Base-by-base conservation (phyloP, 2,113 vertebrate species). In the Gnathonemus longibarbis region DNA sequence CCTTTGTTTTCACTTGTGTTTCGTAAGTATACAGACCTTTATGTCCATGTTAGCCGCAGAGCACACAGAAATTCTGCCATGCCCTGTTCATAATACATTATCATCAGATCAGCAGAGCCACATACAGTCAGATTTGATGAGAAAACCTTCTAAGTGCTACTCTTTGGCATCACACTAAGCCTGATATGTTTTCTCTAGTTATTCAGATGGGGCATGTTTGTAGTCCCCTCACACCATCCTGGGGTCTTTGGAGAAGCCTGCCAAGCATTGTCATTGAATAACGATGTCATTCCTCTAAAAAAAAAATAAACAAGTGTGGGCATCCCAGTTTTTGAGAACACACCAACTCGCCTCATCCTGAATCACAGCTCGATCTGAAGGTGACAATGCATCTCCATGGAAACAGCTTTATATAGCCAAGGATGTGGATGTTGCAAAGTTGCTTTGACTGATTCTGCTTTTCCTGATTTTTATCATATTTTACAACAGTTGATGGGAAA, bases 321-420 rank as follows among this genome's bases (percentile, higher is more conserved):
- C 77, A 56, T 89, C 48, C 45, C 91, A 66, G 35, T 31, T 89
- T 93, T 91, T 88, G 84, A 80, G 84, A 91, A 88, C 77, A 84
- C 45, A 89, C 92, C 91, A 91, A 80, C 91, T 88, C 52, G 85
- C 91, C 89, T 91, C 74, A 70, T 74, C 85, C 91, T 92, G 90
- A 91, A 92, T 93, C 90, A 91, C 49, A 89, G 31, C 27, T 31
- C 74, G 31, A 49, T 90, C 91, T 90, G 83, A 91, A 91, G 89
- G 89, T 92, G 92, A 93, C 92, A 92, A 92, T 66, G 89, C 88
- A 70, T 94, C 91, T 90, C 93, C 93, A 93, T 94, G 92, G 93
- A 93, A 95, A 95, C 94, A 84, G 52, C 91, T 91, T 46, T 89
- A 85, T 88, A 84, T 39, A 83, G 48, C 46, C 84, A 90, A 56